phyloP scores from a whole-genome alignment of 2,797 vertebrate genomes.

The Hoplostethus mediterraneus region DNA sequence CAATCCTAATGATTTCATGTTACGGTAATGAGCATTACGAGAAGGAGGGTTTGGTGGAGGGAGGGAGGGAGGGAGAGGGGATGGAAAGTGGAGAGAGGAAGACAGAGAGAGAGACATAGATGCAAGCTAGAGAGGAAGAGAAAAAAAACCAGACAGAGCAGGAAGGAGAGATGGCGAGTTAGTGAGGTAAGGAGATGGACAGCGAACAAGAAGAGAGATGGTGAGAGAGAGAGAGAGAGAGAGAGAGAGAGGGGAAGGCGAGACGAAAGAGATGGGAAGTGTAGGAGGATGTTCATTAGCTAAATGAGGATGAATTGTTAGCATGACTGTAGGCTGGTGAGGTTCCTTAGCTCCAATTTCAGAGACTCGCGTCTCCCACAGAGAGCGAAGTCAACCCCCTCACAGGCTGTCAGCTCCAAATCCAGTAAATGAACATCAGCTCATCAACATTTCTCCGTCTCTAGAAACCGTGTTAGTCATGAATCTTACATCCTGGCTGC shows the following conservation, averaged over 20 bases:
- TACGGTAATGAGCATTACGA: constrained; percentile 75
- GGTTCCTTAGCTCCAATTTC: constrained; percentile 68
- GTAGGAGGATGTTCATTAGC: constrained; percentile 78
- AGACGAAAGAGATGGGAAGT: constrained; percentile 59
- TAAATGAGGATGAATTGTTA: constrained; percentile 79
- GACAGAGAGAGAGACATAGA: constrained; percentile 20
- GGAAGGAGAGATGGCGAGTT: constrained; percentile 49
- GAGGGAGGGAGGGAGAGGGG: constrained; percentile 9
- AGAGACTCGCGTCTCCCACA: constrained; percentile 63
- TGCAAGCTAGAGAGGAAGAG: constrained; percentile 10
- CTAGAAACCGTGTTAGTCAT: constrained; percentile 30
- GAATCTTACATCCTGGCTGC: constrained; percentile 12
- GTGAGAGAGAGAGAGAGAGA: constrained; percentile 43
- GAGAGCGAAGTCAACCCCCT: constrained; percentile 65
- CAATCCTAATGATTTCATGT: constrained; percentile 80
- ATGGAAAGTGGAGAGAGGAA: constrained; percentile 18
- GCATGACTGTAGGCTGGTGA: constrained; percentile 72
- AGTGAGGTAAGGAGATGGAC: constrained; percentile 36
- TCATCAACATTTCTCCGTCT: constrained; percentile 55
- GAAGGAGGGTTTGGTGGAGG: constrained; percentile 36
- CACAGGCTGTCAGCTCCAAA: constrained; percentile 61
- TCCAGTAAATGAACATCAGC: constrained; percentile 60
- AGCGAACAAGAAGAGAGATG: constrained; percentile 36
- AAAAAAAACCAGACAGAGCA: constrained; percentile 26
- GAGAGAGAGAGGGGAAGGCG: constrained; percentile 24